A percentile compares a stretch with the other conserved stretches of the same genome.
Conservation (phyloP, 2,113 vertebrate genomes). For the Cebus imitator region DNA sequence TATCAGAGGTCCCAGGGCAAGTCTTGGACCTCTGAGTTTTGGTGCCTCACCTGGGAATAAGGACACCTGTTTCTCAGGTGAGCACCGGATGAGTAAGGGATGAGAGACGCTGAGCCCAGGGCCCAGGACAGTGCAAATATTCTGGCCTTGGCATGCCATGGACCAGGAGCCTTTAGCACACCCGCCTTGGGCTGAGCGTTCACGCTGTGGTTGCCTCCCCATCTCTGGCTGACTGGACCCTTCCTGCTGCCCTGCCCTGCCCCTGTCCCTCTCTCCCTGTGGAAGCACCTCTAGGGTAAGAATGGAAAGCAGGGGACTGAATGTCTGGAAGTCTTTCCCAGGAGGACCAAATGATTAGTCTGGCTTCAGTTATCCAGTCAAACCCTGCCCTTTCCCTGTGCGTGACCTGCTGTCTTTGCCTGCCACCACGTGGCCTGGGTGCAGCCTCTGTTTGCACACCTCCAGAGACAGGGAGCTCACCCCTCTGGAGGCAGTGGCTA, state of each 20-base stretch:
- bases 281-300: background rate
- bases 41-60: background rate
- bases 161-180: background rate
- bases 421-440: background rate
- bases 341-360: background rate
- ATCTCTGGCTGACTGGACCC: background rate
- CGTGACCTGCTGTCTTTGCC: background rate
- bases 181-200: background rate
- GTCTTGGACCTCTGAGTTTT: background rate
- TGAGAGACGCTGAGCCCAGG: background rate
- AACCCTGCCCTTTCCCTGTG: background rate
- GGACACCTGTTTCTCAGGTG: background rate
- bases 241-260: rapidly evolving
- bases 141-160: rapidly evolving
- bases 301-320: background rate
- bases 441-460: background rate
- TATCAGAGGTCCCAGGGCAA: background rate
- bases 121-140: background rate
- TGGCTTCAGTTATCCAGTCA: background rate
- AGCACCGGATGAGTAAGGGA: background rate
- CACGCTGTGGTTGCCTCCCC: background rate
- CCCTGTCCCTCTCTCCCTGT: background rate
- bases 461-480: background rate
- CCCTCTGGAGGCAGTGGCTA: background rate
- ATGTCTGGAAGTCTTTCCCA: background rate